Evolutionary conservation across 1,140 invertebrate species (phyloP), one percentile per base, ranked within the genome.

Genomic region (Diorhabda elongata): DNA sequence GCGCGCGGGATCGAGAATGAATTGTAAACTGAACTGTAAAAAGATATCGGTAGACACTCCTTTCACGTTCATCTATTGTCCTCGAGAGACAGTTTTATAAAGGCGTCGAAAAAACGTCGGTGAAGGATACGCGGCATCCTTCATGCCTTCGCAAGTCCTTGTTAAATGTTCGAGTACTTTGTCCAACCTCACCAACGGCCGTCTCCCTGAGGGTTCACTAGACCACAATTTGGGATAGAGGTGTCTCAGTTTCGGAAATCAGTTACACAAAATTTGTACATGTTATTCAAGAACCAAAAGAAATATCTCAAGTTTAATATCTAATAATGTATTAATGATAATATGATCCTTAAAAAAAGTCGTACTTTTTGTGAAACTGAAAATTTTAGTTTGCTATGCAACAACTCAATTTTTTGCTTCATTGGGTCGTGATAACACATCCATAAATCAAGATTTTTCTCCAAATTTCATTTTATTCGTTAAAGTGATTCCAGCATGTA

Each of bases 121-220:
- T 52, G 47, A 52, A 52, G 47, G 47, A 52, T 52, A n/a, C 47
- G 47, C 47, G 47, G 47, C 47, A 52, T 52, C 47, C 47, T 52
- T 52, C 47, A 52, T 52, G 47, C n/a, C 47, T n/a, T 52, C 47
- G 47, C 6, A 52, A n/a, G 47, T 52, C 47, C 47, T 52, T 52
- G 47, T 52, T 52, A 52, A 52, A 52, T 52, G 47, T 52, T 52
- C 47, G 47, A 52, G 47, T 52, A 52, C 47, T 52, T 52, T 52
- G 47, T 52, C 47, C 47, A 52, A 52, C 47, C 47, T 52, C n/a
- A 52, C 47, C 2, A n/a, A 8, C 47, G n/a, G n/a, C 47, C 47
- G 47, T 52, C 47, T 52, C 47, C 47, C 47, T 52, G 47, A 52
- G 47, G 47, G n/a, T 8, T 6, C 45, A n/a, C 47, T 52, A n/a